Evolutionary conservation across 2,888 invertebrate genomes (phyloP), one percentile per base, ranked within the genome.

Genomic region (Thecocarcelia acutangulata): DNA sequence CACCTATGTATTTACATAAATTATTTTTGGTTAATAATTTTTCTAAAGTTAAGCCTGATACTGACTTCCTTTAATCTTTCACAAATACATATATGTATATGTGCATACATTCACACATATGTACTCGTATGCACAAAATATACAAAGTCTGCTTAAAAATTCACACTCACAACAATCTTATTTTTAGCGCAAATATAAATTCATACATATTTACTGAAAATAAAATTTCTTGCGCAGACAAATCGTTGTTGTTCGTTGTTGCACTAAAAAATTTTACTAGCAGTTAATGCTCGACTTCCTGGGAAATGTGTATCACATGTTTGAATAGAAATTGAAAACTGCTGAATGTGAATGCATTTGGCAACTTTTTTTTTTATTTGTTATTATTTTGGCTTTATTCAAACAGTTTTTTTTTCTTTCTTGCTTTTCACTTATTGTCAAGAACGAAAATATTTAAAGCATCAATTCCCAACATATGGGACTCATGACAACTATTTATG

Each of bases 391-490:
- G 5, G 6, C 40, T 42, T 12, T 28, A 19, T 58, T 33, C 15
- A 0, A 64, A 37, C 1, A 28, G 13, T 5, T 28, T 63, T 46
- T 44, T 50, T 58, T 64, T 59, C 19, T 63, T 37, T 44, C 42
- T 58, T 64, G 50, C 21, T 17, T 42, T 37, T 17, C 17, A 11
- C 19, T 46, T 50, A 21, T 33, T 74, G 17, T 48, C 21, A 46
- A 61, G 44, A 61, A 61, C 40, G 56, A 70, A 78, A 72, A 66
- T 72, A 72, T 64, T 82, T 77, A 74, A 74, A 78, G 74, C 82
- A 82, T 82, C 77, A 78, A 82, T 82, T 82, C 64, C 54, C 78
- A 74, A 59, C 82, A 81, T 81, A 81, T 81, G 81, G 68, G 81
- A 64, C 69, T 73, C 73, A 64, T 73, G 81, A 77, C 81, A 77